These are phyloP conservation scores for Archegozetes longisetosus DNA, from an alignment of 1,140 invertebrate species.

Conservation along the genomic window DNA sequence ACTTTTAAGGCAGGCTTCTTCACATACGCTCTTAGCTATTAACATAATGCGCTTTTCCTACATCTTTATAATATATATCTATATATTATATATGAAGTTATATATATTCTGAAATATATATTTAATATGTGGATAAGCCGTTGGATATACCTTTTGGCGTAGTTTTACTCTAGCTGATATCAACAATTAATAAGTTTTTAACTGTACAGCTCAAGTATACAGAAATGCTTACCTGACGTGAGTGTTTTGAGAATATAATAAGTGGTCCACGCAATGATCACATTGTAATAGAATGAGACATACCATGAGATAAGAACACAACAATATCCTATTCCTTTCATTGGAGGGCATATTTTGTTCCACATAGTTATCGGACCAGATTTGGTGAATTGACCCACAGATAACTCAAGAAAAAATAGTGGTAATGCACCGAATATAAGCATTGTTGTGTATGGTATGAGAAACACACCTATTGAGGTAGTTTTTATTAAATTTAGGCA, in stretches of 20 bases:
- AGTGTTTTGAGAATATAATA: slow-evolving; percentile 35
- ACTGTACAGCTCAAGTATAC: not conserved
- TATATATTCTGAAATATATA: too few relatives aligned
- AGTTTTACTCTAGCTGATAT: not conserved
- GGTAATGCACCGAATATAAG: slow-evolving; percentile 38
- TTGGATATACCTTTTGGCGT: too few relatives aligned
- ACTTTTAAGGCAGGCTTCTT: too few relatives aligned
- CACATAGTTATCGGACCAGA: slow-evolving; percentile 33
- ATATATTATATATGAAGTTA: too few relatives aligned
- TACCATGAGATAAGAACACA: slow-evolving; percentile 40
- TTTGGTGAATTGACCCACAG: slow-evolving; percentile 33
- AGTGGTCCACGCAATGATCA: slow-evolving; percentile 37
- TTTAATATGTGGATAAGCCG: too few relatives aligned
- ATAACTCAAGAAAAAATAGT: slow-evolving; percentile 42
- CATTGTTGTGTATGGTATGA: slow-evolving; percentile 41
- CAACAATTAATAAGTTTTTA: too few relatives aligned
- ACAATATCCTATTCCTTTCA: slow-evolving; percentile 39
- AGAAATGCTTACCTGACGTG: slow-evolving; percentile 20
- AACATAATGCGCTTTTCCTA: too few relatives aligned
- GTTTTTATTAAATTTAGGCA: not conserved
- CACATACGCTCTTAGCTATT: too few relatives aligned
- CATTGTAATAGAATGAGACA: slow-evolving; percentile 38
- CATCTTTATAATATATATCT: too few relatives aligned
- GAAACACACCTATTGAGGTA: slow-evolving; percentile 35
- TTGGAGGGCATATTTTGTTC: slow-evolving; percentile 31